Evolutionary conservation across 2,797 vertebrate species (phyloP).

Genomic region (Geotrypetes seraphini): DNA sequence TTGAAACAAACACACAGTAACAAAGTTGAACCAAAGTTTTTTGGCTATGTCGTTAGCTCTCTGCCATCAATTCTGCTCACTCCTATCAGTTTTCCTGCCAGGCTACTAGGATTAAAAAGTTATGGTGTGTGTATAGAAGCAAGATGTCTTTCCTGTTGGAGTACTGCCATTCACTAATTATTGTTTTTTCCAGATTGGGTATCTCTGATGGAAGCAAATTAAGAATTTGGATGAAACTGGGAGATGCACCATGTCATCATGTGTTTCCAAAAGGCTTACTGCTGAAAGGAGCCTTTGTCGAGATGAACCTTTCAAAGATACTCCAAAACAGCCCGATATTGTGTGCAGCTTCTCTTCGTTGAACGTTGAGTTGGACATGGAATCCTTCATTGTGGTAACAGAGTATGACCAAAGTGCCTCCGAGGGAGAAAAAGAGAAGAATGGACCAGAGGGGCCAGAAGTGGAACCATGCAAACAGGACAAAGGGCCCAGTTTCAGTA

Average conservation of each 20-base stretch:
- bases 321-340: slow-evolving; percentile 28
- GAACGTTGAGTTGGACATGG: slow-evolving; percentile 58
- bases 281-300: slow-evolving; percentile 37
- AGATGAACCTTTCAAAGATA: slow-evolving; percentile 35
- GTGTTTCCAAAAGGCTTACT: slow-evolving; percentile 60
- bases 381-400: slow-evolving; percentile 83
- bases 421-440: slow-evolving; percentile 24
- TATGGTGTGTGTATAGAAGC: too few relatives aligned
- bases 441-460: slow-evolving; percentile 3
- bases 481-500: slow-evolving; percentile 35
- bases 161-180: too few relatives aligned
- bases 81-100: too few relatives aligned
- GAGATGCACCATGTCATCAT: slow-evolving; percentile 67
- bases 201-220: slow-evolving; percentile 35
- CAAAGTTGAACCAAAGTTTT: too few relatives aligned
- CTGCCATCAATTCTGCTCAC: too few relatives aligned
- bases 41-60: too few relatives aligned
- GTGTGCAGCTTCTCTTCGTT: slow-evolving; percentile 30
- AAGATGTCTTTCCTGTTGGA: too few relatives aligned
- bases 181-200: slow-evolving; percentile 10
- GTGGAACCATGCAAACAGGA: slow-evolving; percentile 51
- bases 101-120: too few relatives aligned
- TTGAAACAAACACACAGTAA: too few relatives aligned
- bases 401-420: slow-evolving; percentile 65
- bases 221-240: slow-evolving; percentile 34